Evolutionary conservation across 1,140 invertebrate genomes (phyloP), one percentile per base, ranked within the genome.

Genomic region (Globodera ellingtonae): DNA sequence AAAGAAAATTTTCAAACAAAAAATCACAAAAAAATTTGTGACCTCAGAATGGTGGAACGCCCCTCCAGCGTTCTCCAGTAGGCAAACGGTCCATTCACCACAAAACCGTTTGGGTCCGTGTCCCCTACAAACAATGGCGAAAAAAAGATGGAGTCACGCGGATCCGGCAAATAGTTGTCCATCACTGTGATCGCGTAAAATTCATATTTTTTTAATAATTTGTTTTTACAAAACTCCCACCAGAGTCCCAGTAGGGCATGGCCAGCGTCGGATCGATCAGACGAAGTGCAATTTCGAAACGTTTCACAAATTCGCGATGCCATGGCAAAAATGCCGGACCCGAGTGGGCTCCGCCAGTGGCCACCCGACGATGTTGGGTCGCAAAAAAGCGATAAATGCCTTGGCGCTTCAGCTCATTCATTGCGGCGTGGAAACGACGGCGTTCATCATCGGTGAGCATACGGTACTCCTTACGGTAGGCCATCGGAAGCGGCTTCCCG

Each of bases 381-480:
- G 78, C 79, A 4, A 88, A 75, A 48, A 83, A 35, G 75, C 84
- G 81, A 79, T 90, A 86, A 84, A 90, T 90, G 78, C 87, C 89
- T 70, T 87, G 87, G 69, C 82, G 78, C 78, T 91, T 91, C 56
- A 91, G 80, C 13, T 84, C 80, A 70, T 88, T 89, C 21, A 91
- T 48, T 35, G 90, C 90, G 46, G 81, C 81, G 78, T 91, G 90
- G 80, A 86, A 90, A 35, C 84, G 81, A 6, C 79, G 71, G 72
- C 90, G 80, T 81, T 91, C 90, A 18, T 89, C 81, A 48, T 89
- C 89, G 2, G 84, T 89, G 81, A 91, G 80, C 84, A 88, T 89
- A 50, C 90, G 81, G 82, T 90, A 90, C 81, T 74, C 90, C 88
- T 81, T 90, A 74, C 89, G 75, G 75, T 87, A 86, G 50, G 82